Evolutionary conservation across 1,140 invertebrate genomes (phyloP).

Genomic region (Anthonomus grandis): DNA sequence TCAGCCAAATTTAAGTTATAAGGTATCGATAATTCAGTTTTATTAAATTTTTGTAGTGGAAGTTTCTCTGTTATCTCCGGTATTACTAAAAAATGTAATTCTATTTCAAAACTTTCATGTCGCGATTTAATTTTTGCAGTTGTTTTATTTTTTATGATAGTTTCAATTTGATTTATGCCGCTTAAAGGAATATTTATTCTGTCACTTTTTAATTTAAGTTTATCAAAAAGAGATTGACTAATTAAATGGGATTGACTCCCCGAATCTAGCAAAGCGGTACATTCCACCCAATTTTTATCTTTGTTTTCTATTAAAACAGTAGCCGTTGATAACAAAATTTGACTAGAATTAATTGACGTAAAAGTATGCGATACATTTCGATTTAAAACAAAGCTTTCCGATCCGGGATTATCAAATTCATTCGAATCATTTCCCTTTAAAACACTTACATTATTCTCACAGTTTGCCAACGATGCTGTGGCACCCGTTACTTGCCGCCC

Average conservation of each 20-base stretch:
- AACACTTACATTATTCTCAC: too few species aligned
- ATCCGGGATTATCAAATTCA: too few species aligned
- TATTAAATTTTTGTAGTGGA: slow-evolving; percentile 9
- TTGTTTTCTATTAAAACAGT: slow-evolving; percentile 14
- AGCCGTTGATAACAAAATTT: slow-evolving; percentile 16
- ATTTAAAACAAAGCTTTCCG: too few species aligned
- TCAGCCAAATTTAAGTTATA: slow-evolving; percentile 32
- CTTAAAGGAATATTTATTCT: slow-evolving; percentile 9
- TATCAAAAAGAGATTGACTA: slow-evolving; percentile 7
- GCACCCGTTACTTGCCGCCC: too few species aligned
- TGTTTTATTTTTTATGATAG: slow-evolving; percentile 3
- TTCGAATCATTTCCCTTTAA: too few species aligned
- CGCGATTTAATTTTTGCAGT: slow-evolving; percentile 12
- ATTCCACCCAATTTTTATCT: slow-evolving; percentile 1
- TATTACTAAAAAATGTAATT: slow-evolving; percentile 22
- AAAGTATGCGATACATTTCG: too few species aligned
- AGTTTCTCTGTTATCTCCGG: slow-evolving; percentile 12
- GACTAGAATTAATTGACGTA: too few species aligned
- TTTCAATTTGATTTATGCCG: slow-evolving; percentile 14
- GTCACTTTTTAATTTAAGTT: slow-evolving; percentile 13
- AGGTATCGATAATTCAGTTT: slow-evolving; percentile 1
- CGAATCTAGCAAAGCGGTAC: slow-evolving; percentile 17
- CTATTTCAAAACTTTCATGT: slow-evolving; percentile 5
- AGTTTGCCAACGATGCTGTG: too few species aligned
- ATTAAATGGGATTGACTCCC: slow-evolving; percentile 24